Evolutionary conservation across 2,888 invertebrate species (phyloP).

Genomic region (Drosophila colorata): DNA sequence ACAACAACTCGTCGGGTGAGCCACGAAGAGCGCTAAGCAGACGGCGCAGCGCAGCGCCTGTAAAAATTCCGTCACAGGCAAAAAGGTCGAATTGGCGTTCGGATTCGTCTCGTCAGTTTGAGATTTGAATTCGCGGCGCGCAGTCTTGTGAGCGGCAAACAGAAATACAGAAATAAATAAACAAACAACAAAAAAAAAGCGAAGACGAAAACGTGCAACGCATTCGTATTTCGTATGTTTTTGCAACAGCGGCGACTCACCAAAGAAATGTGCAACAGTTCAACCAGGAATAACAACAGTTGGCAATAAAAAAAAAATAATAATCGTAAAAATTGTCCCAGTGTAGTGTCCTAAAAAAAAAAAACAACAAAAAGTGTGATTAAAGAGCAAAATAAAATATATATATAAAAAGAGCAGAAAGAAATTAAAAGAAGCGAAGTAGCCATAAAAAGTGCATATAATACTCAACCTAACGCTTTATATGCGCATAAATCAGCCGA

Average conservation of each 20-base stretch:
- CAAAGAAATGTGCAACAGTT: conserved; percentile 57
- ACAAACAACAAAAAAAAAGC: conserved; percentile 15
- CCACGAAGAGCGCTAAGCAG: conserved; percentile 7
- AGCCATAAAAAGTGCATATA: conserved; percentile 45
- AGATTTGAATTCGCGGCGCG: conserved; percentile 77
- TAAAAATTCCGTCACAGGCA: conserved; percentile 15
- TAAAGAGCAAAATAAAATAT: conserved; percentile 15
- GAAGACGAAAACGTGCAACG: conserved; percentile 41
- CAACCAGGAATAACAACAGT: conserved; percentile 46
- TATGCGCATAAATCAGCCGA: conserved; percentile 50
- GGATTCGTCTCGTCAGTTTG: conserved; percentile 57
- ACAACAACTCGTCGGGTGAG: conserved; percentile 11
- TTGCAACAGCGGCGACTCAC: conserved; percentile 31
- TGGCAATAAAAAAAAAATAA: conserved; percentile 9
- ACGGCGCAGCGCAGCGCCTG: conserved; percentile 13
- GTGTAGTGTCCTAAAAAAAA: conserved; percentile 41
- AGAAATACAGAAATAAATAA: conserved; percentile 29
- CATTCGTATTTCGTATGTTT: conserved; percentile 54
- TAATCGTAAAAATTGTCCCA: conserved; percentile 10
- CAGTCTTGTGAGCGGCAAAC: conserved; percentile 73
- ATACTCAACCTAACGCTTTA: conserved; percentile 24
- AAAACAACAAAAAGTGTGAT: conserved; percentile 28
- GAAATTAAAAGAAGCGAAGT: conserved; percentile 21
- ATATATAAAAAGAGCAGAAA: neutral
- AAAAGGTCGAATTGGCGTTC: conserved; percentile 54